Base-by-base conservation (phyloP, 2,797 vertebrate species). In the Carduelis carduelis region DNA sequence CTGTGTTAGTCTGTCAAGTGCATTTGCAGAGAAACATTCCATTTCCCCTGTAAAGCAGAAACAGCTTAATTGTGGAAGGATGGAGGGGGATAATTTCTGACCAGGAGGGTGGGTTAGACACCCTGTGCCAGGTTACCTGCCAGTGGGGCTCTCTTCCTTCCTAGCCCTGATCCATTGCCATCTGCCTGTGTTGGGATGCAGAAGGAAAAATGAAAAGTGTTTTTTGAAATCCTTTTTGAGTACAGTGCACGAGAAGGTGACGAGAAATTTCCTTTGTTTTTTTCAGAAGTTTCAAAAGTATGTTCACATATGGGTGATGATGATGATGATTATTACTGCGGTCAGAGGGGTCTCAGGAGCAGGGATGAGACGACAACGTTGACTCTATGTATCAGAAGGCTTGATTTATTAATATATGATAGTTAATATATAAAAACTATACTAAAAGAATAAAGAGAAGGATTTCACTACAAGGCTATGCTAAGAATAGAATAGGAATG, bases 121-220 rank as follows among this genome's bases (percentile, higher is more conserved):
- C 4, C 7, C 24, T 35, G 11, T 39, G 18, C 34, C 77, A 68
- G 1, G 9, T n/a, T 77, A 35, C 34, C n/a, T 85, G 6, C 6
- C 44, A 8, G 44, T 16, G 16, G 20, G 3, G 6, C 43, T 74
- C 32, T 46, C 14, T 47, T 63, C 11, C 17, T 75, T 77, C 20
- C n/a, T 50, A 46, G 44, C 50, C 27, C 4, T 74, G 14, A 65
- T 50, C 35, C 24, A 17, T 15, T 87, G 35, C 20, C 21, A 26
- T 34, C 69, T 72, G 43, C 22, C 4, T 4, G 12, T 41, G 18
- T 30, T 32, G 9, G 6, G 32, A 0, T 65, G n/a, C 18, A 69
- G 47, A 69, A 75, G 13, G 16, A 27, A 83, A 89, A 86, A 68
- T 12, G 2, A 16, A 11, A 11, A 0, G 0, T 18, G 8, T 2